These are phyloP conservation scores for Tyto alba DNA, from an alignment of 2,113 vertebrate species.

Conservation along the genomic window DNA sequence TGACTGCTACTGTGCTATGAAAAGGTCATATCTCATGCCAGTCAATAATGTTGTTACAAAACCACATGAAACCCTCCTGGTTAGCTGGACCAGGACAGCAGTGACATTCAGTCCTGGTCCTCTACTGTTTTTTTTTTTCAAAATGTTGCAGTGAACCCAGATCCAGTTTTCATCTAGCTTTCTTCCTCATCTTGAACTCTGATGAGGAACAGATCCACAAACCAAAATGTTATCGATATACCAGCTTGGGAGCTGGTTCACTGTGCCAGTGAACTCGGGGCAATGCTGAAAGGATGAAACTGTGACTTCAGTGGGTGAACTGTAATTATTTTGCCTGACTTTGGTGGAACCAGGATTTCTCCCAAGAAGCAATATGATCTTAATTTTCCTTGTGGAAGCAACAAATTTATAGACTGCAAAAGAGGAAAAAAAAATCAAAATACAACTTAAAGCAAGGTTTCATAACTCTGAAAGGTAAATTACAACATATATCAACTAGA, in stretches of 20 bases:
- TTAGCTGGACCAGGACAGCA: background rate
- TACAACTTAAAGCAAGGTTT: background rate
- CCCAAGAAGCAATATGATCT: background rate
- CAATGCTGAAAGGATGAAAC: background rate
- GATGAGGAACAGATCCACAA: background rate
- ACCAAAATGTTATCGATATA: background rate
- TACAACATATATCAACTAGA: background rate
- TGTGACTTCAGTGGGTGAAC: background rate
- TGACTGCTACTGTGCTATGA: background rate
- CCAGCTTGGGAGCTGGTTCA: background rate
- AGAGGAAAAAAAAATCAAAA: background rate
- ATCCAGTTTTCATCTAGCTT: background rate
- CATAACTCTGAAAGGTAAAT: background rate
- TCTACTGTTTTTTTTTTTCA: background rate
- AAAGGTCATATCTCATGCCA: background rate
- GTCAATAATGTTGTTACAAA: conserved; percentile 25
- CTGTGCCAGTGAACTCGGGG: background rate
- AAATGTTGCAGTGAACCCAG: background rate
- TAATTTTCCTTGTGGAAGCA: background rate
- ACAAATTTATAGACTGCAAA: background rate
- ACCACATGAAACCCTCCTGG: background rate
- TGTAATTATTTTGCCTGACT: background rate
- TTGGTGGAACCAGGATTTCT: background rate
- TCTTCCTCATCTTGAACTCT: background rate
- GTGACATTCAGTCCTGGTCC: background rate